Evolutionary conservation across 2,888 invertebrate genomes (phyloP).

Genomic region (Polydrusus tereticollis): DNA sequence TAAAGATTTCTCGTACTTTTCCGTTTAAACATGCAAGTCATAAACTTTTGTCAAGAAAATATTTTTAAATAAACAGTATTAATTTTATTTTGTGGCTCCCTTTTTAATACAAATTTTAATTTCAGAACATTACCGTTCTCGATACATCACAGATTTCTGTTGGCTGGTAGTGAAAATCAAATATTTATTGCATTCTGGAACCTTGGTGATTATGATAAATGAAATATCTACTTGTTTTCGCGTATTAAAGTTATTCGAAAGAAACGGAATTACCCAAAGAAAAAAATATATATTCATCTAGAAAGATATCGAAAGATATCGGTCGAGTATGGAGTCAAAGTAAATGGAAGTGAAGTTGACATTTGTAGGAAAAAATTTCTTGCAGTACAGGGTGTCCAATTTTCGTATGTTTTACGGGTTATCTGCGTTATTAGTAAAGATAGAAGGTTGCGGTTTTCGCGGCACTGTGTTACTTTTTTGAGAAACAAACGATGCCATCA

Average conservation of each 20-base stretch:
- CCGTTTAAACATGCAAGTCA: background rate
- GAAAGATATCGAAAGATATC: too few relatives aligned
- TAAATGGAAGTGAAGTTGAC: slow-evolving; percentile 40
- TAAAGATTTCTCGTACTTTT: too few relatives aligned
- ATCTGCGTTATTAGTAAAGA: too few relatives aligned
- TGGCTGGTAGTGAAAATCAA: slow-evolving; percentile 12
- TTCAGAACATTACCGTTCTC: background rate
- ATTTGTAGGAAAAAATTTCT: slow-evolving; percentile 47
- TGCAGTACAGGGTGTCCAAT: too few relatives aligned
- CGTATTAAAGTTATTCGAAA: slow-evolving; percentile 30
- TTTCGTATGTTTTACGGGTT: too few relatives aligned
- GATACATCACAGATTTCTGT: background rate
- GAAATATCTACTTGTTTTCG: slow-evolving; percentile 28
- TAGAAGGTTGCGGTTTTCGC: too few relatives aligned
- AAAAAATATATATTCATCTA: slow-evolving; percentile 33
- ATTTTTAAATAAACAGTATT: background rate
- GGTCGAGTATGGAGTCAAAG: slow-evolving; percentile 38
- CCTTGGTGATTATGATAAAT: slow-evolving; percentile 14
- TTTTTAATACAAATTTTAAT: background rate
- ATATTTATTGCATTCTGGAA: slow-evolving; percentile 34
- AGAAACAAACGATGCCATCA: too few relatives aligned
- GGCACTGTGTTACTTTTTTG: too few relatives aligned
- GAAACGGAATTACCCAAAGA: slow-evolving; percentile 44
- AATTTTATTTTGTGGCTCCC: background rate
- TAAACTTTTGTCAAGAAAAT: background rate